phyloP scores from a whole-genome alignment of 2,888 invertebrate species.

The Neoscelio sp. region DNA sequence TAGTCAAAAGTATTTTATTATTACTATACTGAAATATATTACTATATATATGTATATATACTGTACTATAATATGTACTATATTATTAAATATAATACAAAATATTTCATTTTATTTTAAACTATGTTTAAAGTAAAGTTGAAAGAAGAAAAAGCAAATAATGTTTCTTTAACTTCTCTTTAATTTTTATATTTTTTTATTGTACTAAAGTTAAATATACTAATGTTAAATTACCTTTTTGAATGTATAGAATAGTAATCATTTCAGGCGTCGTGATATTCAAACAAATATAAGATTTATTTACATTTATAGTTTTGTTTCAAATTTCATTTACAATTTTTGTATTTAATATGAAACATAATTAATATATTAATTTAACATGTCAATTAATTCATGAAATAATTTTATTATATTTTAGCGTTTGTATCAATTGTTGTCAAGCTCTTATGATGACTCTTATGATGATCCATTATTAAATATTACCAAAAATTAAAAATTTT shows the following conservation, averaged over 20 bases:
- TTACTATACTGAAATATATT: no score
- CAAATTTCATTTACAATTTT: background rate
- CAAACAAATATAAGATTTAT: background rate
- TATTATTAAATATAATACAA: background rate
- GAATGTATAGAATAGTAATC: background rate
- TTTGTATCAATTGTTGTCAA: background rate
- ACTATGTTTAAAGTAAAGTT: no score
- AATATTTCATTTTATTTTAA: background rate
- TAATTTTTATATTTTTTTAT: no score
- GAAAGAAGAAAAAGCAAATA: no score
- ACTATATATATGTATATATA: background rate
- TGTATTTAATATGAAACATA: background rate
- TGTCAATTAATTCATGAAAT: background rate
- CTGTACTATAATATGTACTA: background rate
- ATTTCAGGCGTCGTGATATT: background rate
- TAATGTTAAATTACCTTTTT: background rate
- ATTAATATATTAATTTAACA: background rate
- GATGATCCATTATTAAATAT: background rate
- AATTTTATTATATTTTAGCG: background rate
- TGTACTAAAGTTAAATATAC: background rate
- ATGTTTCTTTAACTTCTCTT: no score
- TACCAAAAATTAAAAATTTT: constrained; percentile 2
- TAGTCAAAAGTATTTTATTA: no score
- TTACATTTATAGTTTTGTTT: constrained; percentile 1
- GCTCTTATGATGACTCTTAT: background rate